Evolutionary conservation across 53 echinoderm and acorn worm genomes (phyloP).

Genomic region (Echinarachnius parma): DNA sequence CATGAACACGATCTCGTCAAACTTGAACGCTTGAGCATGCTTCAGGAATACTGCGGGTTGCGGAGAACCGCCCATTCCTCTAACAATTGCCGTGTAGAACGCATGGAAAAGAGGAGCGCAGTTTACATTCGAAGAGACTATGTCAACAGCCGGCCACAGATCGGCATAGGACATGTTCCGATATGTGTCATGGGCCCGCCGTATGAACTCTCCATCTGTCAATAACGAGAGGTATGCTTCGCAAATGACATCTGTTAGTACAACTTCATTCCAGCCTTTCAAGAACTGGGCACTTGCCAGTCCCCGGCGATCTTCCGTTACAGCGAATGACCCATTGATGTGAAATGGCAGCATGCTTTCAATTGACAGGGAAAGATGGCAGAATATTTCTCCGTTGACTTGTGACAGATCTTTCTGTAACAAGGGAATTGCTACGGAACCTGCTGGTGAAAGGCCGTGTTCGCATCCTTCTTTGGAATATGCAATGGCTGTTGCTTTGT

Average conservation of each 20-base stretch:
- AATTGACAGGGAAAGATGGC: slow-evolving; percentile 58
- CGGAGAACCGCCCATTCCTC: not conserved
- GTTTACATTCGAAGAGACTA: slow-evolving; percentile 23
- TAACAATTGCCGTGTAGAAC: slow-evolving; percentile 36
- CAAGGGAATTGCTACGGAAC: slow-evolving; percentile 21
- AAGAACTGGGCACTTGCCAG: too few relatives aligned
- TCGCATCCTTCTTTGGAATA: slow-evolving; percentile 8
- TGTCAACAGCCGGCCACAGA: slow-evolving; percentile 46
- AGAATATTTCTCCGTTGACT: slow-evolving; percentile 30
- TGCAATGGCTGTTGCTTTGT: not conserved
- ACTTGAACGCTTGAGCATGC: not conserved
- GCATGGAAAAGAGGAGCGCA: slow-evolving; percentile 32
- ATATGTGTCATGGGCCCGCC: not conserved
- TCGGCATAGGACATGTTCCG: not conserved
- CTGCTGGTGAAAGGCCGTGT: slow-evolving; percentile 24
- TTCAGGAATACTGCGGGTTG: slow-evolving; percentile 26
- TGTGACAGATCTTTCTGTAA: not conserved
- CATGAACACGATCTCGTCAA: slow-evolving; percentile 16
- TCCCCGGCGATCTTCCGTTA: slow-evolving; percentile 43
- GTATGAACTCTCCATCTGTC: slow-evolving; percentile 2
- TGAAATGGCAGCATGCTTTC: slow-evolving; percentile 37
- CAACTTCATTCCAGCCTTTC: slow-evolving; percentile 48
- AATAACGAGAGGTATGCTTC: slow-evolving; percentile 44
- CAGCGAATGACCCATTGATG: slow-evolving; percentile 52
- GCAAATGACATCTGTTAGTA: slow-evolving; percentile 34